Evolutionary conservation across 2,888 invertebrate species (phyloP).

Genomic region (Drosophila atripex): DNA sequence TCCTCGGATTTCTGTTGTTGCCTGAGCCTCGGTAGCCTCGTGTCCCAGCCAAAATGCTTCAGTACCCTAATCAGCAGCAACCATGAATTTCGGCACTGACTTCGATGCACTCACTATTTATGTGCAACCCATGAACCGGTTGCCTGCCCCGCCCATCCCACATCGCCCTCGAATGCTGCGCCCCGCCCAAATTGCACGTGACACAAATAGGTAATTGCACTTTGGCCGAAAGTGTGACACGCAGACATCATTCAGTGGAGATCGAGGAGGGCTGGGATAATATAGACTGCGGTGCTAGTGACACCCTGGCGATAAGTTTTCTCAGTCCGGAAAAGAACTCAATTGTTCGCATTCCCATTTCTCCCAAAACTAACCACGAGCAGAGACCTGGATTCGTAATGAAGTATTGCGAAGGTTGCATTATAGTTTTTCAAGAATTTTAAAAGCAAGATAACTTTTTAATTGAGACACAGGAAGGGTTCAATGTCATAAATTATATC

Average conservation of each 20-base stretch:
- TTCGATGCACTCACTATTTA: constrained; percentile 60
- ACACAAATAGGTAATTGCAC: constrained; percentile 79
- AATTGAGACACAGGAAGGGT: no score
- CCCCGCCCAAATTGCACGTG: constrained; percentile 66
- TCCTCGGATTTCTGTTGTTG: constrained; percentile 4
- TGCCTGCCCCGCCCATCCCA: constrained; percentile 19
- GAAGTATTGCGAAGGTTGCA: constrained; percentile 4
- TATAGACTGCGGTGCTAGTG: constrained; percentile 16
- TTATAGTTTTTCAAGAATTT: constrained; percentile 9
- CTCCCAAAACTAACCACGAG: background rate
- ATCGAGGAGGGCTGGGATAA: constrained; percentile 19
- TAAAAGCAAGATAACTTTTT: background rate
- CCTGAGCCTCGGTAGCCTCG: constrained; percentile 13
- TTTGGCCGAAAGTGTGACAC: constrained; percentile 54
- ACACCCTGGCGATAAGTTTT: constrained; percentile 37
- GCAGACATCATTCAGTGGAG: constrained; percentile 34
- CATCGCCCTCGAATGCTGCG: background rate
- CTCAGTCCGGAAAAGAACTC: constrained; percentile 30
- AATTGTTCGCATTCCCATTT: constrained; percentile 10
- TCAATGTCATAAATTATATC: no score
- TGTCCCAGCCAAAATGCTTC: constrained; percentile 53
- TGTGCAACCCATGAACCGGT: constrained; percentile 42
- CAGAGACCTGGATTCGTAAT: constrained; percentile 13
- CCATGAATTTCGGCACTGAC: constrained; percentile 46
- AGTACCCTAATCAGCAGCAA: constrained; percentile 59